These are phyloP conservation scores for Chamaea fasciata DNA, from an alignment of 2,113 vertebrate genomes.

Conservation along the genomic window DNA sequence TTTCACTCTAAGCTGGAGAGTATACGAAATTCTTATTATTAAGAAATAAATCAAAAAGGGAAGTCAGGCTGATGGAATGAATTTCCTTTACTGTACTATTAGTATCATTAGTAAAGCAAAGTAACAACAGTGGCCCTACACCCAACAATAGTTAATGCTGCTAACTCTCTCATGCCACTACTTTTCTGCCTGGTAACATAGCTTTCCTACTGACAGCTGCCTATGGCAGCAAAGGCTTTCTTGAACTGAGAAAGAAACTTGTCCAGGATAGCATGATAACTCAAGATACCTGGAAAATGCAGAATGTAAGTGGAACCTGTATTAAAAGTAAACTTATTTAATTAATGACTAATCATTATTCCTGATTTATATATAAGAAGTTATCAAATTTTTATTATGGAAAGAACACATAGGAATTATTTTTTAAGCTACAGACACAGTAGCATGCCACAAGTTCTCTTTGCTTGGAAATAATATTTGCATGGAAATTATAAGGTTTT, in stretches of 20 bases:
- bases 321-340: neutral
- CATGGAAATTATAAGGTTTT: neutral
- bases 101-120: neutral
- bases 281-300: neutral
- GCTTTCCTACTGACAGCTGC: neutral
- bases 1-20: neutral
- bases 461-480: neutral
- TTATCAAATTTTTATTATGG: neutral
- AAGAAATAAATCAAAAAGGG: neutral
- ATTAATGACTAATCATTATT: neutral
- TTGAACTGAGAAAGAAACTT: neutral
- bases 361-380: neutral
- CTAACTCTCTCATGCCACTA: accelerated
- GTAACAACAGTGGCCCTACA: neutral
- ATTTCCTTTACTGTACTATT: neutral
- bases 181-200: neutral
- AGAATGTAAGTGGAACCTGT: neutral
- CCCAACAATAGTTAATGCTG: neutral
- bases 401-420: neutral
- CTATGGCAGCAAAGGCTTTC: neutral
- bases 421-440: neutral
- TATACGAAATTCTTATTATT: neutral
- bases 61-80: neutral
- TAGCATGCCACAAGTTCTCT: neutral
- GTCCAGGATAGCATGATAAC: neutral